These are phyloP conservation scores for Okamejei kenojei DNA, from an alignment of 2,797 vertebrate species.

Conservation along the genomic window DNA sequence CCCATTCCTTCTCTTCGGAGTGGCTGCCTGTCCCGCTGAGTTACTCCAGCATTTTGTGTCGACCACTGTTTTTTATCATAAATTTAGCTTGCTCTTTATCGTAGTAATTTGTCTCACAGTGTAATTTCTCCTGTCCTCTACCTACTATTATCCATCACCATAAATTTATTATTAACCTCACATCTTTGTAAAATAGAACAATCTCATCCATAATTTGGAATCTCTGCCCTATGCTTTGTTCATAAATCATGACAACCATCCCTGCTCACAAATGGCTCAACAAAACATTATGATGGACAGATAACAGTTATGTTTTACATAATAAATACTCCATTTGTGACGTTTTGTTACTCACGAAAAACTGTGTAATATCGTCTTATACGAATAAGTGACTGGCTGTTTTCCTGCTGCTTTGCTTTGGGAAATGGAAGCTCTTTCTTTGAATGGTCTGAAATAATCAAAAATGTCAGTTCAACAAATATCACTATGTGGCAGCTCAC, in stretches of 20 bases:
- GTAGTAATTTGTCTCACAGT: no score
- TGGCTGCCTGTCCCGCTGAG: no score
- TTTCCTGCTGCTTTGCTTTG: background rate
- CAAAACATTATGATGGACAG: background rate
- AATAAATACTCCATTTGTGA: background rate
- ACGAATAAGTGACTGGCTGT: background rate
- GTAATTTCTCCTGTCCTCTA: background rate
- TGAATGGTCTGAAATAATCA: constrained; percentile 1
- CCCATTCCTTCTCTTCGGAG: no score
- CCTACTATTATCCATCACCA: background rate
- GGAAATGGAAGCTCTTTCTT: background rate
- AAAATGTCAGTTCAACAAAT: background rate
- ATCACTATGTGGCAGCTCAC: background rate
- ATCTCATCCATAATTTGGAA: background rate
- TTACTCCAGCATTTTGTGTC: no score
- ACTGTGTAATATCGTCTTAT: background rate
- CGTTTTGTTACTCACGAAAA: constrained; percentile 4
- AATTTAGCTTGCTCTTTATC: no score
- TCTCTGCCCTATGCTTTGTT: background rate
- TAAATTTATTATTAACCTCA: background rate
- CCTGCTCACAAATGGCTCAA: background rate
- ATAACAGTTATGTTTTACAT: background rate
- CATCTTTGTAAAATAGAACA: background rate
- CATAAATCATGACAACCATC: background rate
- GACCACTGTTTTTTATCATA: no score